Percentiles rank a stretch among this genome's conserved stretches.
Conservation (phyloP, 2,888 invertebrate species). For the Maniola hyperantus region DNA sequence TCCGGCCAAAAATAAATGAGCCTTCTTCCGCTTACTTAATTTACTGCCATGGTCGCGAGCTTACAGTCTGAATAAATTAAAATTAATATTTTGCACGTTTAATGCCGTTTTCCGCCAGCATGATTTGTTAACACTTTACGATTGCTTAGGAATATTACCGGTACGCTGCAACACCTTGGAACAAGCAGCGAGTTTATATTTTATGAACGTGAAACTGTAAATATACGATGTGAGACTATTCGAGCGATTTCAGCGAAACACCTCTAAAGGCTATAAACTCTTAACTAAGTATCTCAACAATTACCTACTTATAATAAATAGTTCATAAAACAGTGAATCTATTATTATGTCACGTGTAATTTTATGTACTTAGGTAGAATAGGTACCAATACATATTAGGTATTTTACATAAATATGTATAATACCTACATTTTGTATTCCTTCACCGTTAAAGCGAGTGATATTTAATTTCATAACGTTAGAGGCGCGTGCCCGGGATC, state of each 20-base stretch:
- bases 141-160: conserved; percentile 30
- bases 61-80: conserved; percentile 75
- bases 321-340: too few species aligned
- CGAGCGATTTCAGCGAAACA: background rate
- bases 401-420: too few species aligned
- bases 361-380: too few species aligned
- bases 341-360: too few species aligned
- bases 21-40: conserved; percentile 82
- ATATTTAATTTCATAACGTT: too few species aligned
- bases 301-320: too few species aligned
- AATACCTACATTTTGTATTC: too few species aligned
- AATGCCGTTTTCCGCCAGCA: conserved; percentile 59
- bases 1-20: conserved; percentile 82
- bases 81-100: conserved; percentile 74
- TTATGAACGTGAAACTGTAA: background rate
- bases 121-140: conserved; percentile 65
- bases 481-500: too few species aligned
- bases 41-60: conserved; percentile 70
- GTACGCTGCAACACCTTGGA: conserved; percentile 27
- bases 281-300: background rate
- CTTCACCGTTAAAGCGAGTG: too few species aligned
- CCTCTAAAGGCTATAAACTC: background rate
- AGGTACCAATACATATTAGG: too few species aligned
- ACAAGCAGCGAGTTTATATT: conserved; percentile 2
- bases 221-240: background rate